These are phyloP conservation scores for Takifugu ocellatus DNA, from an alignment of 2,797 vertebrate genomes.

Conservation along the genomic window DNA sequence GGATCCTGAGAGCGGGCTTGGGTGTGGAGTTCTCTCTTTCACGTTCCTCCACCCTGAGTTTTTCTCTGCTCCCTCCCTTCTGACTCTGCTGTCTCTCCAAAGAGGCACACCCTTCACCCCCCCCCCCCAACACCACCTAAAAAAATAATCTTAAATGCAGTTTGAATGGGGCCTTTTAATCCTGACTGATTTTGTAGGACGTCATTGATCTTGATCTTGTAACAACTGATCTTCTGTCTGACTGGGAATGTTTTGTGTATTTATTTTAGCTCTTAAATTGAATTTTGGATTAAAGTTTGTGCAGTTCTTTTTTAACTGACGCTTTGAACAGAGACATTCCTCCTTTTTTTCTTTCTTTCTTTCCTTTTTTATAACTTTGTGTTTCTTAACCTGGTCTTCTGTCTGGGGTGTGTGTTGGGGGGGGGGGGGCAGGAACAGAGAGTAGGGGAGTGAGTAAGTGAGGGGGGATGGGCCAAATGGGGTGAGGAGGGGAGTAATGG, in stretches of 20 bases:
- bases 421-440: slow-evolving; percentile 48
- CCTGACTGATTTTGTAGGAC: slow-evolving; percentile 11
- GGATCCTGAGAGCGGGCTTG: slow-evolving; percentile 52
- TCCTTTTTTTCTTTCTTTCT: slow-evolving; percentile 24
- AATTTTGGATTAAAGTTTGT: neutral
- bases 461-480: slow-evolving; percentile 48
- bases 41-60: slow-evolving; percentile 47
- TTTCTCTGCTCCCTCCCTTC: slow-evolving; percentile 41
- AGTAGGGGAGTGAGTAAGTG: slow-evolving; percentile 52
- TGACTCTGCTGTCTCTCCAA: slow-evolving; percentile 57
- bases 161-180: neutral
- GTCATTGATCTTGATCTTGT: neutral
- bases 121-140: neutral
- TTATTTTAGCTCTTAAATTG: slow-evolving; percentile 4
- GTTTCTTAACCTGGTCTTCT: slow-evolving; percentile 59
- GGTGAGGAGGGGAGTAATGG: slow-evolving; percentile 72
- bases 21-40: slow-evolving; percentile 67
- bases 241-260: neutral
- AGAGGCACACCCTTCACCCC: slow-evolving; percentile 65
- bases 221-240: neutral
- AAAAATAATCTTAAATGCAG: slow-evolving; percentile 7
- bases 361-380: slow-evolving; percentile 36
- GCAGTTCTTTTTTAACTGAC: slow-evolving; percentile 13
- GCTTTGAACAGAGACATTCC: slow-evolving; percentile 24
- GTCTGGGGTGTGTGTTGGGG: slow-evolving; percentile 58